Evolutionary conservation across 2,888 invertebrate species (phyloP).

Genomic region (Sinhomidia bicolor): DNA sequence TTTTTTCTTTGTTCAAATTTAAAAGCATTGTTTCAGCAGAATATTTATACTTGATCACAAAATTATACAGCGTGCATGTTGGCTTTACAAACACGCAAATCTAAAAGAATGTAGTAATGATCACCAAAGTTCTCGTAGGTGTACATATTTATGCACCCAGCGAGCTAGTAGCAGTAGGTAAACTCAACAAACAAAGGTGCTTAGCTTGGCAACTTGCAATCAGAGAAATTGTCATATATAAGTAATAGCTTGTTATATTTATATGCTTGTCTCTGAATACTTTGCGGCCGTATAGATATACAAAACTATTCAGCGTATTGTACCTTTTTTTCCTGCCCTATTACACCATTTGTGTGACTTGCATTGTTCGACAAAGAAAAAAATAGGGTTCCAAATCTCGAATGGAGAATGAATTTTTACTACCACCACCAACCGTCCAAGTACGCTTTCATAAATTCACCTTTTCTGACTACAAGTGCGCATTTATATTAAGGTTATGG

Average conservation of each 20-base stretch:
- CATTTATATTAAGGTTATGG: conserved; percentile 54
- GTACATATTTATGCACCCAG: background rate
- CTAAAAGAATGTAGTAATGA: too few relatives aligned
- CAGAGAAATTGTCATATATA: conserved; percentile 17
- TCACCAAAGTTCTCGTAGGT: too few relatives aligned
- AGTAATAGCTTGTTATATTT: background rate
- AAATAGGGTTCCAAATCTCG: conserved; percentile 33
- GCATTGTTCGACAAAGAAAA: background rate
- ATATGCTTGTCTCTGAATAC: background rate
- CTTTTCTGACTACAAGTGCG: conserved; percentile 31
- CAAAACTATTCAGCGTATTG: background rate
- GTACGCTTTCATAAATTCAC: conserved; percentile 49
- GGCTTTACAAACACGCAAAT: too few relatives aligned
- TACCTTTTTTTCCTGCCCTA: background rate
- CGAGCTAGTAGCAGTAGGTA: background rate
- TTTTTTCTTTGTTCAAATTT: background rate
- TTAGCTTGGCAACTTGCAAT: background rate
- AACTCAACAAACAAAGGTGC: background rate
- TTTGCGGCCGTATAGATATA: background rate
- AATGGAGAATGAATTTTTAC: conserved; percentile 36
- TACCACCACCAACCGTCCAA: conserved; percentile 36
- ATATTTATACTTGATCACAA: too few relatives aligned
- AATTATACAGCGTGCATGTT: too few relatives aligned
- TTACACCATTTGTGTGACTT: conserved; percentile 40
- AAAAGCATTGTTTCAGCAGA: background rate